Base-by-base conservation (phyloP, 2,888 invertebrate genomes). In the Epiblema foenella region DNA sequence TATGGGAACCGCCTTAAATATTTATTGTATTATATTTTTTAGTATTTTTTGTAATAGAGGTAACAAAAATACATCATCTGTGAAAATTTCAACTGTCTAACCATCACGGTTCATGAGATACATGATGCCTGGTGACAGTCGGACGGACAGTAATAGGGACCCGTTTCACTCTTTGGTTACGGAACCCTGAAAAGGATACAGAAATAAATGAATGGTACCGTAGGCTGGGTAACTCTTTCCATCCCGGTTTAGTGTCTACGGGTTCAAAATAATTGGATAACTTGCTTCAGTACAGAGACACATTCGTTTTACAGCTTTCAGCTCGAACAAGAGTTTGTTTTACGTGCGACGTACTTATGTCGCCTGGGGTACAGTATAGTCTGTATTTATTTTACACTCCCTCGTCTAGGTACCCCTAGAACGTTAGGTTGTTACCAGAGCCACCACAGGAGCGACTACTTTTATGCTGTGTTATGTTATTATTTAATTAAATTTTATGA, bases 181-280 rank as follows among this genome's bases (percentile, higher is more conserved):
- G n/a, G n/a, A n/a, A n/a, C n/a, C n/a, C n/a, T n/a, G 33, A 33
- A 8, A 33, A 8, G 1, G 7, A 33, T 33, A 33, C 33, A 33
- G 33, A 33, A 33, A 33, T 2, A 33, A 33, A 33, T 33, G 9
- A 33, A 33, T 0, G 33, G 0, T 8, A 33, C 33, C 33, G 33
- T 33, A 33, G 33, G 42, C 42, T 42, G 15, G 42, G 42, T 42
- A 42, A 15, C 42, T 42, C 42, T 15, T 42, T 15, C 42, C 15
- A 29, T 1, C 1, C 17, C 17, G 1, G 5, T 42, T 10, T 4
- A 1, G 7, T 5, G 9, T 29, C 62, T 10, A 1, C n/a, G 60
- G n/a, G 49, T 12, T n/a, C 56, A 33, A 8, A 29, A 18, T 51
- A 63, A 49, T 63, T 63, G 51, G 33, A 63, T 33, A 63, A 51